A percentile compares a stretch with the other conserved stretches of the same genome.
These are phyloP conservation scores for Drosophila testacea DNA, from an alignment of 2,888 invertebrate species.

Conservation along the genomic window DNA sequence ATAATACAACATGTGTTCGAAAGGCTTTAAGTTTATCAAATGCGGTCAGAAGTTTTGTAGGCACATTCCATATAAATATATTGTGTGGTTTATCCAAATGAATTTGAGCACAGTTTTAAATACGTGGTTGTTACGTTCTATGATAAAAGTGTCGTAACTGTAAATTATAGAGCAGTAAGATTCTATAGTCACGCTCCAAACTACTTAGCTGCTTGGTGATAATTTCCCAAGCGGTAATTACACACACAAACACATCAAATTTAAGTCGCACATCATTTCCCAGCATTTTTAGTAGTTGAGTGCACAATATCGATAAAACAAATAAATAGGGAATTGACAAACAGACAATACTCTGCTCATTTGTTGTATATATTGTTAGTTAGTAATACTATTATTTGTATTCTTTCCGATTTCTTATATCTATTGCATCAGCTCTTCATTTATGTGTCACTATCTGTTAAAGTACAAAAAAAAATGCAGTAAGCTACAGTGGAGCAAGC, in stretches of 20 bases:
- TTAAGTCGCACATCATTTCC: slow-evolving; percentile 16
- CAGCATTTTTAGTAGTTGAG: slow-evolving; percentile 4
- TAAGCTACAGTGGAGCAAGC: too few relatives aligned
- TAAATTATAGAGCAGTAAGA: slow-evolving; percentile 13
- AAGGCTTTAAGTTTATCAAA: background rate
- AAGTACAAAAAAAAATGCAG: slow-evolving; percentile 1
- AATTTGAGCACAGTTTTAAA: background rate
- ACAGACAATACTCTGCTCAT: background rate
- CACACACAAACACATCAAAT: slow-evolving; percentile 4
- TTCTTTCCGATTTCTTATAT: background rate
- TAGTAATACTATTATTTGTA: background rate
- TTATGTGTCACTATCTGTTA: background rate
- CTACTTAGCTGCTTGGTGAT: slow-evolving; percentile 43
- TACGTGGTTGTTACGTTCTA: background rate
- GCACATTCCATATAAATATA: background rate
- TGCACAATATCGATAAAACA: slow-evolving; percentile 9
- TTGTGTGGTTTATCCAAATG: background rate
- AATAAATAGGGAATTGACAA: background rate
- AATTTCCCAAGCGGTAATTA: slow-evolving; percentile 44
- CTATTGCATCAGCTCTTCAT: background rate
- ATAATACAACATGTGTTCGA: too few relatives aligned
- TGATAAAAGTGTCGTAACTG: slow-evolving; percentile 27
- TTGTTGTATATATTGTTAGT: background rate
- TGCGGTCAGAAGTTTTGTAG: background rate
- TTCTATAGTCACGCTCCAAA: slow-evolving; percentile 42